Evolutionary conservation across 2,888 invertebrate genomes (phyloP).

Genomic region (Lasioglossum pauxillum): DNA sequence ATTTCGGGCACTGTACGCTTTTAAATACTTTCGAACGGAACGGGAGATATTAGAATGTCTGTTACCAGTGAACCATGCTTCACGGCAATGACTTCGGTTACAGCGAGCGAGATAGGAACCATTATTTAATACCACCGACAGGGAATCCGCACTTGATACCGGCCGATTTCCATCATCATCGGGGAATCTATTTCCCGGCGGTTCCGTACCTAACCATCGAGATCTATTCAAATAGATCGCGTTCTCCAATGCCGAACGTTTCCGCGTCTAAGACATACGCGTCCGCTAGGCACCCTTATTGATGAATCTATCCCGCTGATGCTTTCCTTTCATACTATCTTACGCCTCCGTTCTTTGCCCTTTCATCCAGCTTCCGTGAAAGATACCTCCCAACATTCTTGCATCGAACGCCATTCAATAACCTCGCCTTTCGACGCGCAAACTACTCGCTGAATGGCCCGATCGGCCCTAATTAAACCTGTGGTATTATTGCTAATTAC

Average conservation of each 20-base stretch:
- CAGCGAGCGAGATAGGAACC: slow-evolving; percentile 24
- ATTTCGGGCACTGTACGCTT: too few species aligned
- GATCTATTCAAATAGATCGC: slow-evolving; percentile 59
- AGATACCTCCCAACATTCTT: neutral
- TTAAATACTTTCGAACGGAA: neutral
- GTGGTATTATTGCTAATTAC: neutral
- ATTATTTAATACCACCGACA: slow-evolving; percentile 39
- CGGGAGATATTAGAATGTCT: neutral
- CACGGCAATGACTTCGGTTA: slow-evolving; percentile 15
- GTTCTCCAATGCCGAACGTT: slow-evolving; percentile 39
- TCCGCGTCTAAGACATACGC: slow-evolving; percentile 31
- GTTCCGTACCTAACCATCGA: slow-evolving; percentile 43
- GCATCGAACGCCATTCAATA: neutral
- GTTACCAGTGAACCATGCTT: neutral
- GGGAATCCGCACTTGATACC: slow-evolving; percentile 25
- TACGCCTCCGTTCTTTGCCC: neutral
- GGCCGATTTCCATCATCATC: slow-evolving; percentile 49
- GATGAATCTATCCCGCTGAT: slow-evolving; percentile 42
- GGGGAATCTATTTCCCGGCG: slow-evolving; percentile 35
- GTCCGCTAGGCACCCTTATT: slow-evolving; percentile 22
- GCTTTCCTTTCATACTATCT: slow-evolving; percentile 18
- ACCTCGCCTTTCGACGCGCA: neutral
- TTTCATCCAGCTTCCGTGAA: slow-evolving; percentile 17
- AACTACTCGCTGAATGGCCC: neutral
- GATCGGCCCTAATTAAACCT: neutral